A percentile compares a stretch with the other conserved stretches of the same genome.
Evolutionary conservation across 2,888 invertebrate species (phyloP).

Genomic region (Hypercompe scribonia): DNA sequence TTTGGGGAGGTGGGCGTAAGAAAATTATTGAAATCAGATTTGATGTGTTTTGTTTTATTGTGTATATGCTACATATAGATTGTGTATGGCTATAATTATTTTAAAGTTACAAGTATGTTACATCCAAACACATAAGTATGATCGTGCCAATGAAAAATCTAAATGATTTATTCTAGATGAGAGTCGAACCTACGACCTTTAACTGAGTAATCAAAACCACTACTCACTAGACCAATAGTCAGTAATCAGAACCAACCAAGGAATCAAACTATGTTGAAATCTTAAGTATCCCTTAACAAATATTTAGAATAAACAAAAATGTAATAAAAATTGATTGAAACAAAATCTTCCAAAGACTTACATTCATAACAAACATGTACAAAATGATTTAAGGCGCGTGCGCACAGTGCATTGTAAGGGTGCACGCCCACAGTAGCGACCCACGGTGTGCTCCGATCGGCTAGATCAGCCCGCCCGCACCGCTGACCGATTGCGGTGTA

Average conservation of each 20-base stretch:
- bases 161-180: background rate
- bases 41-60: too few relatives aligned
- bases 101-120: background rate
- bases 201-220: background rate
- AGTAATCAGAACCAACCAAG: background rate
- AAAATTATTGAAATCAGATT: too few relatives aligned
- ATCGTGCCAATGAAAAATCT: background rate
- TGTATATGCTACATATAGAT: too few relatives aligned
- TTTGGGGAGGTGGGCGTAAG: too few relatives aligned
- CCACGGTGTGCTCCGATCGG: constrained; percentile 63
- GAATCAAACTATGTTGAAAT: too few relatives aligned
- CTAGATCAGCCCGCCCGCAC: constrained; percentile 82
- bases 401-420: constrained; percentile 72
- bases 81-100: too few relatives aligned
- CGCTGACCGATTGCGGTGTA: constrained; percentile 46
- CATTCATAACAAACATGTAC: constrained; percentile 49
- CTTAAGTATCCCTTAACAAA: too few relatives aligned
- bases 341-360: constrained; percentile 24
- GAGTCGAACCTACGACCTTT: background rate
- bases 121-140: background rate
- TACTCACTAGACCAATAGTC: background rate
- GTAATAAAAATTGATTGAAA: constrained; percentile 35
- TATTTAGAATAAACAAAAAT: constrained; percentile 3
- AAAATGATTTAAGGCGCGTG: constrained; percentile 70
- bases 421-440: constrained; percentile 81